Base-by-base conservation (phyloP, 2,113 vertebrate genomes). In the Egretta garzetta region DNA sequence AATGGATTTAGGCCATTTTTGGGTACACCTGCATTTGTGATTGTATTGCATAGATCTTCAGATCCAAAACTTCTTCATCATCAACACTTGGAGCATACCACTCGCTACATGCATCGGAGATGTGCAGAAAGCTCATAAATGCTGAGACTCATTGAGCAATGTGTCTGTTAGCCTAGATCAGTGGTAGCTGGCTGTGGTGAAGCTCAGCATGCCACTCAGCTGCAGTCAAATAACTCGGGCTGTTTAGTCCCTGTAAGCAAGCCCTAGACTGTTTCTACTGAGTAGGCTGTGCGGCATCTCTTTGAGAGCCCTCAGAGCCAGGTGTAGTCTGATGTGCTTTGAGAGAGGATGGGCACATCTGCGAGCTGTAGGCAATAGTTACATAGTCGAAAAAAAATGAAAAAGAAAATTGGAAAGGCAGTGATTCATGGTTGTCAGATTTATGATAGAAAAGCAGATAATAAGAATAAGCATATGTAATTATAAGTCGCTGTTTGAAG, bases 141-240 rank as follows among this genome's bases (percentile, higher is more conserved):
- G 10, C 43, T 30, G 50, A 45, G 45, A 22, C 21, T 45, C 59
- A 41, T 1, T 18, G n/a, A 71, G 28, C 33, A 64, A 4, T 33
- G 37, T 74, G 26, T 60, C 24, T 20, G 7, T 49, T 49, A 50
- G 63, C 10, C 45, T 74, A 26, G n/a, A 32, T 62, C 26, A 15
- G 1, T 59, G 52, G 33, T 39, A 66, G 33, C 45, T n/a, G 37
- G 23, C 43, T 39, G 74, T 59, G 18, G 30, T 18, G 37, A 59
- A 52, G 49, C 21, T 26, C 27, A 33, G 47, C 0, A 0, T 41
- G 16, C 28, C 9, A 45, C 71, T 73, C 6, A 0, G 35, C 49
- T 67, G 30, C 49, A 10, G 35, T 16, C 37, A 30, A 5, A 8
- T 20, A 45, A 9, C 13, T 63, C 1, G 0, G 75, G 35, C 56